Evolutionary conservation across 1,140 invertebrate genomes (phyloP), one percentile per base, ranked within the genome.

Genomic region (Drosophila triauraria): DNA sequence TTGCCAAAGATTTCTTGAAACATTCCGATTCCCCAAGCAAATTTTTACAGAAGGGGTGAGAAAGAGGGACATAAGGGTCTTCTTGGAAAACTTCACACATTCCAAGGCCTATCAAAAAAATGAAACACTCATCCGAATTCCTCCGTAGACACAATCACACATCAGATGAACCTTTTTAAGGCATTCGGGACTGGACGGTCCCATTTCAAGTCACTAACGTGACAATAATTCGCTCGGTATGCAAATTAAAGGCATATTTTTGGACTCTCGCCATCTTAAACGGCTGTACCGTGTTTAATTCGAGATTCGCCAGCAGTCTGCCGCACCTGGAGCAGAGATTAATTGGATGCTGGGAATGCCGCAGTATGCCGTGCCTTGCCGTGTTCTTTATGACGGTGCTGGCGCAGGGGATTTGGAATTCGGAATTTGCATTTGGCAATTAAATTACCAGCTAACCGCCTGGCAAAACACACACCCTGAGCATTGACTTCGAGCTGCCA

Each of bases 381-480:
- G 32, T 67, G 44, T 63, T 63, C 23, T 67, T 67, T 67, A 67
- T 63, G 64, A 62, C 62, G 65, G 10, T 42, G 7, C 12, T 13
- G 13, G 20, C 53, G 6, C 9, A 23, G 53, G 51, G 53, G 53
- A 56, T 35, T 53, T 4, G 30, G 17, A 27, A 27, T 38, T 46
- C 8, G 27, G 23, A 44, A 82, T 82, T 82, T 82, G 62, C 79
- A 74, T 82, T 61, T 78, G 61, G 68, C 79, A 82, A 78, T 82
- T 74, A 82, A 58, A 82, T 82, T 74, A 60, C 43, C 44, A 68
- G 56, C 44, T 40, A 80, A 64, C 48, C 44, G 56, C 44, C 64
- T 75, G 71, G 56, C 54, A 67, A 76, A 67, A 48, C n/a, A 61
- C 12, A 56, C 69, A 54, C 35, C 54, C 47, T 65, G 59, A 32